Conservation (phyloP, 1,140 invertebrate species). For the Babylonia areolata region DNA sequence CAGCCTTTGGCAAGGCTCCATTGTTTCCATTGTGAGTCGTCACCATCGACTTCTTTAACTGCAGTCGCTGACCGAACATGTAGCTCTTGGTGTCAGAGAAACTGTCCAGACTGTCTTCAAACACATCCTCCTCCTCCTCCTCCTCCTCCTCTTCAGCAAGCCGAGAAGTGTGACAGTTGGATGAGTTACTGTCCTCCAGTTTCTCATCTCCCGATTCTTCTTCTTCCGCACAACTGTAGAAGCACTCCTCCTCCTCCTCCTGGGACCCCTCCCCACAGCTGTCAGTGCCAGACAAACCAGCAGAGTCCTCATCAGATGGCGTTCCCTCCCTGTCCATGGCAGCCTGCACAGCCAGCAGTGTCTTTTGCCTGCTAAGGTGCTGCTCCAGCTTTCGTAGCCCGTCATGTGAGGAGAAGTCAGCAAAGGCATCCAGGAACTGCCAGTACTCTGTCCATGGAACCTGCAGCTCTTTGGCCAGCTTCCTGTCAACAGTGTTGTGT, state of each 20-base stretch:
- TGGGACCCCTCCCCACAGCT: background rate
- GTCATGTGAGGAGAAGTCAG: constrained; percentile 83
- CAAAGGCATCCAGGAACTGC: constrained; percentile 88
- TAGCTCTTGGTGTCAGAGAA: constrained; percentile 1
- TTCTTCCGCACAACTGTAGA: constrained; percentile 27
- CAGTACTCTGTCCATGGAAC: constrained; percentile 94
- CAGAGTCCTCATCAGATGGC: background rate
- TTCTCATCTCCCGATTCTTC: background rate
- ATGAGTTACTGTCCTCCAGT: background rate
- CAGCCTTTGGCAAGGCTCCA: too few species aligned
- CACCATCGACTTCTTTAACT: background rate
- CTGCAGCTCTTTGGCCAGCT: constrained; percentile 85
- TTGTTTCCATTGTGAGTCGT: background rate
- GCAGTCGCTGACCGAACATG: constrained; percentile 15
- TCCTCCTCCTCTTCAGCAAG: background rate
- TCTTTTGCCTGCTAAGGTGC: constrained; percentile 80
- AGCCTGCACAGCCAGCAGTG: constrained; percentile 17
- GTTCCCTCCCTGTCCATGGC: constrained; percentile 32
- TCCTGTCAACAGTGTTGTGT: too few species aligned
- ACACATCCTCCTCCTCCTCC: background rate
- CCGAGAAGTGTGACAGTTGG: background rate
- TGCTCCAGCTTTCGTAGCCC: constrained; percentile 86
- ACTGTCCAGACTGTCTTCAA: constrained; percentile 28
- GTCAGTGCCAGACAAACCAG: background rate
- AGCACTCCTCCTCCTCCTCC: background rate